A percentile compares a stretch with the other conserved stretches of the same genome.
phyloP scores from a whole-genome alignment of 2,888 invertebrate genomes.

The Hirtodrosophila alboralis region DNA sequence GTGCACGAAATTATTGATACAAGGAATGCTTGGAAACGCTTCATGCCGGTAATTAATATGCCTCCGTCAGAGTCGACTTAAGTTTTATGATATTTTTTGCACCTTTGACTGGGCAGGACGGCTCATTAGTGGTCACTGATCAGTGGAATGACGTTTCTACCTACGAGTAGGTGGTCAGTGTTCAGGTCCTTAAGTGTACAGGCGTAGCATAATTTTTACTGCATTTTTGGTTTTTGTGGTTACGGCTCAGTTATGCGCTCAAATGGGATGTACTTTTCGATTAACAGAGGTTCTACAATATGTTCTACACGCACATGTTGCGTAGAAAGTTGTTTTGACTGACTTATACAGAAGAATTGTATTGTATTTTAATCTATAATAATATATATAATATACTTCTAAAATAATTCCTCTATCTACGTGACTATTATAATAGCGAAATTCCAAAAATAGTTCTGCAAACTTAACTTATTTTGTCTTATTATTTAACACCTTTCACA shows the following conservation, averaged over 20 bases:
- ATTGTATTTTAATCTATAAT: too few relatives aligned
- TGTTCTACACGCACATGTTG: too few relatives aligned
- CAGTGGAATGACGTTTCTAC: too few relatives aligned
- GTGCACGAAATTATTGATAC: slow-evolving; percentile 65
- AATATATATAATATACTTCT: too few relatives aligned
- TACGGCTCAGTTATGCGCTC: slow-evolving; percentile 34
- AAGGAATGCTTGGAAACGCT: slow-evolving; percentile 38
- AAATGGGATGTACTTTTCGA: slow-evolving; percentile 27
- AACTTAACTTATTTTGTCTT: too few relatives aligned
- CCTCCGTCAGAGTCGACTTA: slow-evolving; percentile 18
- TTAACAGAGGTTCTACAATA: not conserved
- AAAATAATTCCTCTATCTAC: too few relatives aligned
- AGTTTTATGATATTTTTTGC: slow-evolving; percentile 64
- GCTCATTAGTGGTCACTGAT: slow-evolving; percentile 60
- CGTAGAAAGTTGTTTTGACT: too few relatives aligned
- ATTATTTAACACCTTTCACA: too few relatives aligned
- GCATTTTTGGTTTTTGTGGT: slow-evolving; percentile 47
- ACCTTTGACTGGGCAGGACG: slow-evolving; percentile 52
- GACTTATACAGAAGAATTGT: too few relatives aligned
- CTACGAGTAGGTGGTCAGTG: slow-evolving; percentile 7
- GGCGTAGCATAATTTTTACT: slow-evolving; percentile 54
- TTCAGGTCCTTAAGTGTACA: slow-evolving; percentile 18
- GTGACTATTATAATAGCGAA: too few relatives aligned
- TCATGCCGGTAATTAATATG: slow-evolving; percentile 67
- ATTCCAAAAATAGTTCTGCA: too few relatives aligned